Base-by-base conservation (phyloP, 1,140 invertebrate species). In the Chrysomallon squamiferum region DNA sequence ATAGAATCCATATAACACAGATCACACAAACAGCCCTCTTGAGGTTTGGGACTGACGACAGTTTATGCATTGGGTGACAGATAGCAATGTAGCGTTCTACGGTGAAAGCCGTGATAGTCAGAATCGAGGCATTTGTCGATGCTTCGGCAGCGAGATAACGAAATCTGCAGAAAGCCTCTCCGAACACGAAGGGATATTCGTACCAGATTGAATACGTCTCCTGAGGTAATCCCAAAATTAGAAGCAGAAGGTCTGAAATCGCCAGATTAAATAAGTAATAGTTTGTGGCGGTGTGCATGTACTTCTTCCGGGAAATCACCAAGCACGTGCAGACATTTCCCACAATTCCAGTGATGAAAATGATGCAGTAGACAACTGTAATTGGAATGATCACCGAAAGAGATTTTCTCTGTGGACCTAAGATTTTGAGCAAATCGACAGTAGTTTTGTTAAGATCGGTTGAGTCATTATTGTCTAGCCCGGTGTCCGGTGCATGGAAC, bases 251-350 rank as follows among this genome's bases (percentile, higher is more conserved):
- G 83, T 99, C 97, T 0, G 95, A 96, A 47, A 98, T 87, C 6
- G 96, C 95, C 75, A 99, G 87, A 80, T 91, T 93, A 82, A 96
- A 97, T 49, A 97, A 87, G 80, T 97, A 97, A 76, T 93, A 96
- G 82, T 97, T 97, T 33, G 89, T 90, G 5, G 87, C 85, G 3
- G 88, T 89, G 71, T 88, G 87, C 88, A 89, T 88, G 59, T 61
- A 71, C 56, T 80, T 83, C 57, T 82, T 83, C 59, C 73, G 76
- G 2, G 69, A 70, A 29, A 84, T 81, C 7, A 83, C 81, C 38
- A 82, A 64, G 59, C 81, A 84, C 15, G 81, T 84, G 61, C 72
- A 81, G 20, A 82, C 68, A 66, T 83, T 84, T 11, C 82, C 82
- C 11, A 82, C 56, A 15, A 82, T 56, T 33, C 82, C 82, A 6